Base-by-base conservation (phyloP, 2,797 vertebrate species). In the Eutrigla gurnardus region DNA sequence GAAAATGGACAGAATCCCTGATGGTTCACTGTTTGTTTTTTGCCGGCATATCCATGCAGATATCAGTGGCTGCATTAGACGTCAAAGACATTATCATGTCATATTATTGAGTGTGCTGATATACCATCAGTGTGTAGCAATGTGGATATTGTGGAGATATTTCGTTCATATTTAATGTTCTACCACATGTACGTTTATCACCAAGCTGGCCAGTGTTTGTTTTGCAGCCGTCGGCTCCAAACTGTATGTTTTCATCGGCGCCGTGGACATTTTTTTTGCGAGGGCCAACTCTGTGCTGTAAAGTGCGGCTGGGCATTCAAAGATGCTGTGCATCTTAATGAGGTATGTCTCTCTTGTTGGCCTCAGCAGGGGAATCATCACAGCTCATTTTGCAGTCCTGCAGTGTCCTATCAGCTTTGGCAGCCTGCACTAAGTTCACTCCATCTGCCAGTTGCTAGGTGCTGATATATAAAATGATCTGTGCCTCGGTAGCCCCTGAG, bases 401-500 rank as follows among this genome's bases (percentile, higher is more conserved):
- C 91, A 91, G 87, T 92, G 91, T 91, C 90, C 91, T 89, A 91
- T 90, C 89, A 88, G 92, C 89, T 89, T 92, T 94, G 92, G 92
- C 89, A 92, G 91, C 90, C 92, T 81, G 88, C 86, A 82, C 88
- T 82, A 91, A 92, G 91, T 94, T 94, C 86, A 93, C 91, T 93
- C 90, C 89, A 93, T 93, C 93, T 94, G 93, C 92, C 91, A 93
- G 93, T 94, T 94, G 92, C 93, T 94, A 94, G 94, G 92, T 94
- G 91, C 94, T 92, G 93, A 94, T 93, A 93, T 93, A 94, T 94
- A 94, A 94, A 95, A 93, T 94, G 94, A 93, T 94, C 91, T 91
- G 89, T 88, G 92, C 93, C 91, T 93, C 77, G 75, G 86, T 89
- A 88, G 90, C 91, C 91, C 91, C 93, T 83, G 86, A 94, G 92